Conservation (phyloP, 2,888 invertebrate species). For the Tholera decimalis region DNA sequence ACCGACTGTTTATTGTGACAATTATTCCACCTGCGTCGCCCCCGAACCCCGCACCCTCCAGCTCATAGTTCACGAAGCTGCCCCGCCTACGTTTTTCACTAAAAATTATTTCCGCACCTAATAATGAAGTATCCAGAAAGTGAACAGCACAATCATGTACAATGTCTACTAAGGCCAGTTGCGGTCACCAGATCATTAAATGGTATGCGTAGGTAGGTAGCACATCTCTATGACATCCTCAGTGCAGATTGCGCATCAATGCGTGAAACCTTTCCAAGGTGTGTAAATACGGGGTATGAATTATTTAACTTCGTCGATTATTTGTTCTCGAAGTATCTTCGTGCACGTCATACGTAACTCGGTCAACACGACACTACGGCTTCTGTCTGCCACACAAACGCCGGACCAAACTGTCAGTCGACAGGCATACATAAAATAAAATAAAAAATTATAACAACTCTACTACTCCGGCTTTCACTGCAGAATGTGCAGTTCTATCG, state of each 20-base stretch:
- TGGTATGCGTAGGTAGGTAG: no score
- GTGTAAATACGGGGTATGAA: no score
- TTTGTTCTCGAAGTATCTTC: no score
- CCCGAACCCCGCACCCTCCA: slow-evolving; percentile 39
- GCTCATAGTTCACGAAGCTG: slow-evolving; percentile 57
- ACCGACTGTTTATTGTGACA: slow-evolving; percentile 88
- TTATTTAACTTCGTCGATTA: no score
- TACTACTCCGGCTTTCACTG: slow-evolving; percentile 8
- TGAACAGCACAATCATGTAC: not conserved
- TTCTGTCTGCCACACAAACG: no score
- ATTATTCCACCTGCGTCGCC: slow-evolving; percentile 76
- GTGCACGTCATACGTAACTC: no score
- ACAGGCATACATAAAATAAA: slow-evolving; percentile 14
- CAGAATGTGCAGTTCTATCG: slow-evolving; percentile 13
- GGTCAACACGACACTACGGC: no score
- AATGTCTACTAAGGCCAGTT: not conserved
- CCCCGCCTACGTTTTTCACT: slow-evolving; percentile 51
- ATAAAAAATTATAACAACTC: slow-evolving; percentile 10
- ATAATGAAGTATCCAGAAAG: not conserved
- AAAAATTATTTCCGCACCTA: slow-evolving; percentile 23
- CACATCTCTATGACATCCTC: no score
- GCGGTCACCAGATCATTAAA: not conserved
- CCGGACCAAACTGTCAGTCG: no score
- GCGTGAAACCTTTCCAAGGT: no score
- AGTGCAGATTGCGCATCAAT: no score